Evolutionary conservation across 2,797 vertebrate genomes (phyloP), one percentile per base, ranked within the genome.

Genomic region (Ispidina picta): DNA sequence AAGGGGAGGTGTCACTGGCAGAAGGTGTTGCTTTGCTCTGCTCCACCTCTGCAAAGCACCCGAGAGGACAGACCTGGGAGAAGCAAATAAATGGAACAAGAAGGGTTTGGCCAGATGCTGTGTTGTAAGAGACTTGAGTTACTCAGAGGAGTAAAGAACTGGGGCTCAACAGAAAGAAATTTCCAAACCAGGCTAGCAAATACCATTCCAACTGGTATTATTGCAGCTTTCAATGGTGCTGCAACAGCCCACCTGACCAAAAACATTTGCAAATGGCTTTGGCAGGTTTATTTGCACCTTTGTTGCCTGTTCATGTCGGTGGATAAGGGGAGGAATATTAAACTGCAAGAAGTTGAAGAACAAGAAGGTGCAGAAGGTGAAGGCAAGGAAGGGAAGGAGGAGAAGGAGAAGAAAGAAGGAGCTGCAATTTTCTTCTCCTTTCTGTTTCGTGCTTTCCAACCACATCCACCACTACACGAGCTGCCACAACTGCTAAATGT

Each of bases 381-480:
- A 48, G 46, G 46, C 23, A 26, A 22, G 21, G 29, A 62, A 29
- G 16, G 29, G 28, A 14, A 17, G 9, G 31, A 31, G 26, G 22
- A 18, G 21, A 8, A 35, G 23, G 9, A 28, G 13, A 15, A 28
- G 17, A 20, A 29, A 22, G 15, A 37, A 62, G 72, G n/a, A 17
- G 15, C 10, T 31, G 35, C 31, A 93, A 91, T 74, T 82, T 60
- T n/a, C 31, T 72, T 65, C 75, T 75, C 76, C 41, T 89, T 88
- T 93, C 65, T 23, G 52, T 55, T 92, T 70, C 83, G 86, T 29
- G 52, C 68, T 82, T 93, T 84, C 82, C 86, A 82, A 85, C 51
- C 82, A 68, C 87, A 81, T 81, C 86, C 55, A 76, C 79, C 80
- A 43, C 66, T 83, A 18, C 20, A 60, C 85, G 2, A 79, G 63